phyloP scores from a whole-genome alignment of 2,888 invertebrate genomes.

The Phengaris arion region DNA sequence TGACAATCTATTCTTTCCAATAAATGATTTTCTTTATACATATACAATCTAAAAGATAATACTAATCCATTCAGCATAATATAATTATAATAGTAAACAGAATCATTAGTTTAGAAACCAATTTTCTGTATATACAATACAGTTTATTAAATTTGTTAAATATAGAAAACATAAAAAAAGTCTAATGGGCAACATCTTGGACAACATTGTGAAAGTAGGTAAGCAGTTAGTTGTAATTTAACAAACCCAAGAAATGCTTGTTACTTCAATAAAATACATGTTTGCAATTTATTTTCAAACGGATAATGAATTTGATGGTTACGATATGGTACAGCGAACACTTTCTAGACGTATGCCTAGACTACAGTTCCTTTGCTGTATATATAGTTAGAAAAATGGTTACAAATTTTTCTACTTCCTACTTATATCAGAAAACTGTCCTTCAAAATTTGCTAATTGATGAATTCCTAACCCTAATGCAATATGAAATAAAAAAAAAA shows the following conservation, averaged over 20 bases:
- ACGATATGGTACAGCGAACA: constrained; percentile 41
- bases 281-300: constrained; percentile 32
- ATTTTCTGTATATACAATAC: neutral
- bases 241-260: constrained; percentile 33
- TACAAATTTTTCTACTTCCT: neutral
- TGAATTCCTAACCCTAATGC: neutral
- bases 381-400: neutral
- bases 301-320: constrained; percentile 40
- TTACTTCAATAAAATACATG: constrained; percentile 37
- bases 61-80: neutral
- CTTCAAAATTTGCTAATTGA: neutral
- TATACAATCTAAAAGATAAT: neutral
- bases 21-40: too few species aligned
- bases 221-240: constrained; percentile 26
- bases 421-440: neutral
- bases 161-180: neutral
- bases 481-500: neutral
- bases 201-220: constrained; percentile 21
- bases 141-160: neutral
- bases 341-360: constrained; percentile 39
- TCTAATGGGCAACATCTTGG: neutral
- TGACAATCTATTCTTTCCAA: too few species aligned
- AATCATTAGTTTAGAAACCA: neutral
- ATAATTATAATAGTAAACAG: neutral
- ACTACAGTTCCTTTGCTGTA: neutral